Evolutionary conservation across 1,140 invertebrate species (phyloP), one percentile per base, ranked within the genome.

Genomic region (Sarcophaga peregrina): DNA sequence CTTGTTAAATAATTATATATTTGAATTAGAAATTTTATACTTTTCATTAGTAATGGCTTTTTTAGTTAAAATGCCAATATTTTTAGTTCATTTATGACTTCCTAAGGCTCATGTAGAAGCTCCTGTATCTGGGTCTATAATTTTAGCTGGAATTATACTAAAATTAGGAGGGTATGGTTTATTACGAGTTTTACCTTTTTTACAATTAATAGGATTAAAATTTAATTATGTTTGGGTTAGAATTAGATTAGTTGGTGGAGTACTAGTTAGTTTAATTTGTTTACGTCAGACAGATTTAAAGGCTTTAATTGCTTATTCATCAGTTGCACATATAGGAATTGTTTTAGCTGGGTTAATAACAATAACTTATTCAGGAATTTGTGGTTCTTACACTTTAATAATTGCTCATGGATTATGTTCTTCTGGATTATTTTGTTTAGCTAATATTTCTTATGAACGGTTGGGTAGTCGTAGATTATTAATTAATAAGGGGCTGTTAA

Each of bases 81-180:
- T 92, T 93, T 91, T 93, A 87, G 84, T 94, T 91, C 94, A 95
- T 93, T 91, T 94, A 86, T 95, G 94, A 89, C 90, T 95, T 81
- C 94, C 94, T 80, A 94, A 94, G 82, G 94, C 94, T 91, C 94
- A 95, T 93, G 94, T 95, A 25, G 94, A 95, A 87, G 93, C 94
- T 85, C 93, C 94, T n/a, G 87, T 94, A 88, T 92, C 91, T 76
- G 93, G 93, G 7, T 94, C 94, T 54, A 94, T 95, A 91, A 93
- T 95, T 93, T 93, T 95, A 90, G 94, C 94, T 68, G 94, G 92
- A 0, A 89, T 94, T 87, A 89, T 91, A 87, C 37, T 73, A 37
- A 73, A 73, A 7, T 73, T 73, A 73, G 68, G 93, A 0, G 93
- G 93, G 0, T 94, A 93, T 92, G 93, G 93, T 0, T 84, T 95